Evolutionary conservation across 2,797 vertebrate species (phyloP).

Genomic region (Leucoraja ocellata): DNA sequence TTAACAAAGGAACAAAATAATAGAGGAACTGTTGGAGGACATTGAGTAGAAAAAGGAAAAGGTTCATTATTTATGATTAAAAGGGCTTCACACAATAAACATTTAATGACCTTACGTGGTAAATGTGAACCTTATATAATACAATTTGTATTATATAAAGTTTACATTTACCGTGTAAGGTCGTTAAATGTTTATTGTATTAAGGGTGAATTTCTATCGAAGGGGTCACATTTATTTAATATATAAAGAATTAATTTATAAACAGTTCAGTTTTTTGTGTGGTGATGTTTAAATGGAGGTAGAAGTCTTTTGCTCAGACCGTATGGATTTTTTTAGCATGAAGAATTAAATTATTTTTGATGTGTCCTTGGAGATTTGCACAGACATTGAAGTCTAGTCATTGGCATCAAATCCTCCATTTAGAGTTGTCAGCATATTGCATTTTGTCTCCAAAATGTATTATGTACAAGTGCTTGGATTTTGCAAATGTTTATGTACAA

Average conservation of each 20-base stretch:
- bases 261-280: not conserved
- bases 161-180: not conserved
- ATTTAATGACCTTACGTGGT: not conserved
- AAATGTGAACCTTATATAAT: not conserved
- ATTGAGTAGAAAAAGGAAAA: not conserved
- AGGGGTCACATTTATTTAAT: not conserved
- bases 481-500: not conserved
- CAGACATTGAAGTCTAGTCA: too few relatives aligned
- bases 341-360: not conserved
- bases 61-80: not conserved
- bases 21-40: not conserved
- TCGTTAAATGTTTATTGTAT: not conserved
- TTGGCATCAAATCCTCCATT: too few relatives aligned
- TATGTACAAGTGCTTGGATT: not conserved
- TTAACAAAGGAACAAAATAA: not conserved
- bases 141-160: not conserved
- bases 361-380: too few relatives aligned
- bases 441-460: not conserved
- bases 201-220: not conserved
- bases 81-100: not conserved
- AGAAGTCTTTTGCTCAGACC: too few relatives aligned
- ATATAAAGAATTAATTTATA: not conserved
- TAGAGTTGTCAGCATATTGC: too few relatives aligned
- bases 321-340: not conserved
- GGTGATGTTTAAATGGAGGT: not conserved